Conservation (phyloP, 2,113 vertebrate species). For the Cryptoleucopteryx plumbea region DNA sequence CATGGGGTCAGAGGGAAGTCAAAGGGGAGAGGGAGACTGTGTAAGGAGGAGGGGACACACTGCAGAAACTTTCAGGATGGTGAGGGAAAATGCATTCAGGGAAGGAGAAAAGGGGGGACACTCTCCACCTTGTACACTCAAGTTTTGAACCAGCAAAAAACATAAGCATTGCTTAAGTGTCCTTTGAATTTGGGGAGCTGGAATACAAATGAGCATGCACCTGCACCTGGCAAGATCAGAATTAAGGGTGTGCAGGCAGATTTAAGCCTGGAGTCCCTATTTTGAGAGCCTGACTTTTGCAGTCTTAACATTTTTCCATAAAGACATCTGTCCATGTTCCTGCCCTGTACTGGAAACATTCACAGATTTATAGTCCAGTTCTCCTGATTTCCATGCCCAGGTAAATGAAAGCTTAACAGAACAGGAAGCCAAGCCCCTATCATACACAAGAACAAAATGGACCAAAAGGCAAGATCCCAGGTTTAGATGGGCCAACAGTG, state of each 20-base stretch:
- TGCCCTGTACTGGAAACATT: not conserved
- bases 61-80: not conserved
- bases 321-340: not conserved
- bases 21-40: not conserved
- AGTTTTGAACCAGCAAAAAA: not conserved
- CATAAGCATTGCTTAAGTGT: not conserved
- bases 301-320: not conserved
- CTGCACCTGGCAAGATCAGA: not conserved
- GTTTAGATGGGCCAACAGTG: not conserved
- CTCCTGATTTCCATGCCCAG: not conserved
- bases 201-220: not conserved
- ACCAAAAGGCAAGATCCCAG: not conserved
- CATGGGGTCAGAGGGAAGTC: not conserved
- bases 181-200: not conserved
- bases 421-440: not conserved
- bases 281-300: not conserved
- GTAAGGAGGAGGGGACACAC: not conserved
- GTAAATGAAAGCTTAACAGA: not conserved
- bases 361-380: not conserved
- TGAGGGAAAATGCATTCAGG: not conserved
- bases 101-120: not conserved
- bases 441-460: not conserved
- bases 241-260: not conserved
- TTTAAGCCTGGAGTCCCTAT: not conserved
- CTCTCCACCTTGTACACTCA: accelerated